Percentiles rank a stretch among this genome's conserved stretches.
Conservation (phyloP, 2,797 vertebrate genomes). For the Microcaecilia unicolor region DNA sequence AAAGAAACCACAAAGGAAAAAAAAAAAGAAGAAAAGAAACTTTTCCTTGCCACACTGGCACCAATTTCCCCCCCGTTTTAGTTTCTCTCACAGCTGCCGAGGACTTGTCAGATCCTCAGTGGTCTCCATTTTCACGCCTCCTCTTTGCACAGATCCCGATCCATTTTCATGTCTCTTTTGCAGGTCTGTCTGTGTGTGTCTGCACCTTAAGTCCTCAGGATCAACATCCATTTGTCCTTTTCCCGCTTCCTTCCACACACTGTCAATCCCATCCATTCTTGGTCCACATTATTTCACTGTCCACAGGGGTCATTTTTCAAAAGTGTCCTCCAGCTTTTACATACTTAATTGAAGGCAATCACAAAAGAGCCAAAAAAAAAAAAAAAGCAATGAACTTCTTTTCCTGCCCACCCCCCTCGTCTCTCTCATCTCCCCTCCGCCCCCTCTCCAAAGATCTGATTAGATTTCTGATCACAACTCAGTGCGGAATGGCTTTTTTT, state of each 20-base stretch:
- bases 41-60: not conserved
- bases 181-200: no score
- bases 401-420: constrained; percentile 6
- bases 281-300: constrained; percentile 1
- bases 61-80: not conserved
- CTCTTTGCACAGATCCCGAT: no score
- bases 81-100: no score
- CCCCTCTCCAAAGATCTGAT: constrained; percentile 65
- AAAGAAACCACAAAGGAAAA: no score
- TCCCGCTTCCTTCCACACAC: not conserved
- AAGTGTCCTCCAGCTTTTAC: constrained; percentile 1
- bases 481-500: constrained; percentile 75
- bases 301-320: not conserved
- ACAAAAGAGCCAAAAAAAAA: not conserved
- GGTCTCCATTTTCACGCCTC: no score
- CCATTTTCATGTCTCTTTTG: no score
- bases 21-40: no score
- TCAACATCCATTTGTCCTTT: not conserved
- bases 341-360: no score
- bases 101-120: no score
- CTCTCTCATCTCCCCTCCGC: constrained; percentile 18
- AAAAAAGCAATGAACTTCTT: constrained; percentile 23
- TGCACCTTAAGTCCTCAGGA: no score
- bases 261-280: constrained; percentile 8
- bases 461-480: constrained; percentile 91